Conservation (phyloP, 2,113 vertebrate species). For the Forbesichthys agassizii region DNA sequence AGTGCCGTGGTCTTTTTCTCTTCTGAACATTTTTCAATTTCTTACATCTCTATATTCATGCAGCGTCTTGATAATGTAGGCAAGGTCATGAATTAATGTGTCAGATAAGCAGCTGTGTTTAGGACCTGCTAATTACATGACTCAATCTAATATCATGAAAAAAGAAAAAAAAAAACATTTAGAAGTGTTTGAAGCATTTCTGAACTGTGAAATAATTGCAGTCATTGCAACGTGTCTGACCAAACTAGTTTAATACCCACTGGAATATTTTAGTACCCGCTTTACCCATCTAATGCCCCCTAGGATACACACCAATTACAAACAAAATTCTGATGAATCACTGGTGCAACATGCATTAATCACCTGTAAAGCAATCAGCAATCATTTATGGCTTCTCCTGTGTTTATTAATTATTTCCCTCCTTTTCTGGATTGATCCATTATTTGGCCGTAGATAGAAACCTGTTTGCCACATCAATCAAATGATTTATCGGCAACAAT, state of each 20-base stretch:
- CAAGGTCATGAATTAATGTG: too few species aligned
- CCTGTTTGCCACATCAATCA: conserved; percentile 71
- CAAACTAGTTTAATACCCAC: neutral
- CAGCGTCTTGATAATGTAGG: too few species aligned
- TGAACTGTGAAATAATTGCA: too few species aligned
- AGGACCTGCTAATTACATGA: too few species aligned
- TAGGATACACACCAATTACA: conserved; percentile 60
- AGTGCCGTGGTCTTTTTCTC: too few species aligned
- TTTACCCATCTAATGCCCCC: conserved; percentile 41
- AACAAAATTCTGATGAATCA: conserved; percentile 65
- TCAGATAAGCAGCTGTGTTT: too few species aligned
- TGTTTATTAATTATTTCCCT: conserved; percentile 66
- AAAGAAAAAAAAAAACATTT: too few species aligned
- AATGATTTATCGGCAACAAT: conserved; percentile 69
- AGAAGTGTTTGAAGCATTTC: too few species aligned
- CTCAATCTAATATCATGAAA: too few species aligned
- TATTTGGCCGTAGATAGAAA: conserved; percentile 73
- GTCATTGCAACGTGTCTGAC: too few species aligned
- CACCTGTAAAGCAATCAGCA: conserved; percentile 65
- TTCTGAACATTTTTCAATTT: too few species aligned
- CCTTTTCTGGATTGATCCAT: conserved; percentile 72
- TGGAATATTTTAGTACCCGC: conserved; percentile 15
- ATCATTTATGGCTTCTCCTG: conserved; percentile 70
- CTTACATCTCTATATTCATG: too few species aligned
- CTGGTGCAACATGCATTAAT: conserved; percentile 64